Base-by-base conservation (phyloP, 2,113 vertebrate species). In the Ifrita kowaldi region DNA sequence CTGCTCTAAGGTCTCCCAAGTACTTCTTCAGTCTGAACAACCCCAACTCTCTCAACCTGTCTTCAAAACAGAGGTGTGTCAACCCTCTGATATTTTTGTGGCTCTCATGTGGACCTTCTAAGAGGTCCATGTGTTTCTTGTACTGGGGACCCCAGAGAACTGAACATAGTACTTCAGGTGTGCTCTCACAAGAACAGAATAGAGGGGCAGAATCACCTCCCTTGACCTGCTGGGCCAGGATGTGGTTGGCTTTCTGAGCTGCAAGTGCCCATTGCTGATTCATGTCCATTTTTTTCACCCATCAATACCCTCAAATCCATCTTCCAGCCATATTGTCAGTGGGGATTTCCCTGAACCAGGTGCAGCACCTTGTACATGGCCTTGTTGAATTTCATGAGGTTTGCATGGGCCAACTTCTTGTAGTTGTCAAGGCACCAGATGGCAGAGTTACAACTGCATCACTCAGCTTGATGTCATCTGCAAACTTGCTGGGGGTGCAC, bases 361-460 rank as follows among this genome's bases (percentile, higher is more conserved):
- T 53, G 21, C 15, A 39, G 24, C 28, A 59, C 26, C 7, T 86
- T 74, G 26, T 13, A 41, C 28, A 32, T 60, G 39, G 22, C 33
- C 41, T 50, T 60, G 26, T 27, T 63, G 17, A 53, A 44, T 12
- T 35, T 49, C 19, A 24, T 13, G 17, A 60, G 3, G 5, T 4
- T 69, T 9, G 1, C 59, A 57, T 0, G 0, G 20, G 5, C 18
- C 16, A 7, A 7, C 1, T 55, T 7, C 28, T 67, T 46, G 21
- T 60, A 6, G 26, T 11, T 64, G 14, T 55, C 4, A 3, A 64
- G 35, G 28, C 53, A 50, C 10, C 62, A 65, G 41, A 14, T 56
- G 26, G 9, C 33, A 55, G 35, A 4, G 1, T 10, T 22, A 23
- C 13, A 44, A 18, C 22, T 50, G 33, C 26, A 56, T 7, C 76